A percentile compares a stretch with the other conserved stretches of the same genome.
Conservation (phyloP, 1,140 invertebrate species). For the Rhyacophila brunnea region DNA sequence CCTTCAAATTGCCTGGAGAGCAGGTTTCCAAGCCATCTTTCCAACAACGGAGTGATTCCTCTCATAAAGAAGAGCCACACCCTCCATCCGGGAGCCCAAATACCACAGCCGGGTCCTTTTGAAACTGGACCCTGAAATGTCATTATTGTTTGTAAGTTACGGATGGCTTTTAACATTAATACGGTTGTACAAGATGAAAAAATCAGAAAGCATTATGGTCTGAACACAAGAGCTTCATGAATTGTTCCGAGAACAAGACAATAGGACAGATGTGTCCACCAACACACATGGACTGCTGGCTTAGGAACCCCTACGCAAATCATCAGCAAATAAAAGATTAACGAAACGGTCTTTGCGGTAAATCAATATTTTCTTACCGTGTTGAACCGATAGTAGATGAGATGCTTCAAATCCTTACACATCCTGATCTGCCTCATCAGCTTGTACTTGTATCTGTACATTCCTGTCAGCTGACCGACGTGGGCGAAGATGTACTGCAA, state of each 20-base stretch:
- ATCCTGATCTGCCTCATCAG: slow-evolving; percentile 99
- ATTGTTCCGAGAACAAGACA: slow-evolving; percentile 14
- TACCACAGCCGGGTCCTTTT: slow-evolving; percentile 98
- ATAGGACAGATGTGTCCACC: slow-evolving; percentile 38
- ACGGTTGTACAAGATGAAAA: no score
- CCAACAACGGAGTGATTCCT: slow-evolving; percentile 95
- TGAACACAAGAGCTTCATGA: slow-evolving; percentile 2
- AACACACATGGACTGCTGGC: slow-evolving; percentile 60
- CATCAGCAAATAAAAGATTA: slow-evolving; percentile 55
- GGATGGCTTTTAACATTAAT: no score
- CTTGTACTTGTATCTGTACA: slow-evolving; percentile 99
- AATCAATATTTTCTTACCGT: slow-evolving; percentile 68
- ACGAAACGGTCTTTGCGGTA: not conserved
- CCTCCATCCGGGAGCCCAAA: slow-evolving; percentile 99
- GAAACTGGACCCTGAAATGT: slow-evolving; percentile 83
- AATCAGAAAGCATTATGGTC: slow-evolving; percentile 29
- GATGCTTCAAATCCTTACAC: slow-evolving; percentile 99
- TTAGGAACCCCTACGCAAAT: slow-evolving; percentile 71
- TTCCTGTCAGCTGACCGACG: slow-evolving; percentile 98
- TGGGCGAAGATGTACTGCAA: slow-evolving; percentile 99
- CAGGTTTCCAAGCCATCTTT: slow-evolving; percentile 97
- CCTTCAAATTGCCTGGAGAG: slow-evolving; percentile 98
- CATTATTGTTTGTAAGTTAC: not conserved
- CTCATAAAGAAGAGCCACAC: slow-evolving; percentile 99
- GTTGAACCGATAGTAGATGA: slow-evolving; percentile 99